Evolutionary conservation across 2,113 vertebrate genomes (phyloP).

Genomic region (Nyctibius bracteatus): DNA sequence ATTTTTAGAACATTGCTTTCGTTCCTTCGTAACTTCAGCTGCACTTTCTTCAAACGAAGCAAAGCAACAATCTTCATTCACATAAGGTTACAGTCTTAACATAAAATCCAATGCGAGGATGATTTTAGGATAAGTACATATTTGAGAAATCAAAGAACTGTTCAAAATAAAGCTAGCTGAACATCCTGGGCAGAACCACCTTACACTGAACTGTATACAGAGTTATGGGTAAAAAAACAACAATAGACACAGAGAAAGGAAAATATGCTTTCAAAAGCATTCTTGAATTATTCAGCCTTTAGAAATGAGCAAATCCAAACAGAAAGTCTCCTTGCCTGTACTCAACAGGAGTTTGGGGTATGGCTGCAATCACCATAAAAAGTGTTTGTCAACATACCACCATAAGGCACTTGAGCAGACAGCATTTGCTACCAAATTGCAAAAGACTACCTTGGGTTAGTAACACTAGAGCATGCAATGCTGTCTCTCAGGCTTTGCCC

Average conservation of each 20-base stretch:
- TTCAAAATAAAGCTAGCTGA: background rate
- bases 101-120: background rate
- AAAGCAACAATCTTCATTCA: background rate
- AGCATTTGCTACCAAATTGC: background rate
- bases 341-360: background rate
- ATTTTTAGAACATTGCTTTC: background rate
- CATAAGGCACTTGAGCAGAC: background rate
- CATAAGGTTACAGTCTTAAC: background rate
- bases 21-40: background rate
- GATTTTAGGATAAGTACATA: background rate
- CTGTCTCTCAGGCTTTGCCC: background rate
- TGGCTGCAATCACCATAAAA: background rate
- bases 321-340: background rate
- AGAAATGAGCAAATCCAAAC: background rate
- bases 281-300: background rate
- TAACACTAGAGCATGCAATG: background rate
- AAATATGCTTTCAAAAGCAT: background rate
- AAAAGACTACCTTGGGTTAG: background rate
- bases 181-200: background rate
- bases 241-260: background rate
- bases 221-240: background rate
- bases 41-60: background rate
- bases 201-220: background rate
- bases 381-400: background rate
- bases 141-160: background rate